phyloP scores from a whole-genome alignment of 1,140 invertebrate genomes.

The Philaenus spumarius region DNA sequence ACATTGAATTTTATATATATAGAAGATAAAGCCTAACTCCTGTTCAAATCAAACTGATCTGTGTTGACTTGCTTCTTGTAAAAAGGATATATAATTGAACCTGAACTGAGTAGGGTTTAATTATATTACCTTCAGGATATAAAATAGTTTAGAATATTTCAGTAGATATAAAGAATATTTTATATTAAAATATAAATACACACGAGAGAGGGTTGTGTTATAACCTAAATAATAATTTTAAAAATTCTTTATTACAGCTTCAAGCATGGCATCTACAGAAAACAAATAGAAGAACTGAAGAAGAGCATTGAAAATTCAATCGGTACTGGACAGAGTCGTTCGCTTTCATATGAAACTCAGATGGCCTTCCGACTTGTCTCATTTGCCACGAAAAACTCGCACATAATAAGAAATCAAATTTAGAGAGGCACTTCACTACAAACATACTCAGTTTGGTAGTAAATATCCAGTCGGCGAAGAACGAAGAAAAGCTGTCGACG shows the following conservation, averaged over 20 bases:
- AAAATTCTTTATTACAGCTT: conserved; percentile 2
- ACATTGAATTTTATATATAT: too few species aligned
- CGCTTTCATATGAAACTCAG: conserved; percentile 22
- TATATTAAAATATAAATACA: too few species aligned
- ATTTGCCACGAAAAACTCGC: conserved; percentile 18
- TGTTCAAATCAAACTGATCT: too few species aligned
- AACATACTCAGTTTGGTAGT: conserved; percentile 6
- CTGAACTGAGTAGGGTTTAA: too few species aligned
- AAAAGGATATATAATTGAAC: too few species aligned
- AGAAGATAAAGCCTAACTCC: too few species aligned
- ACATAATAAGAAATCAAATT: conserved; percentile 21
- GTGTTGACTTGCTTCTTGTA: too few species aligned
- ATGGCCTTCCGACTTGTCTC: conserved; percentile 20
- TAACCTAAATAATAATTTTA: conserved; percentile 2
- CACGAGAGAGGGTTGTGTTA: too few species aligned
- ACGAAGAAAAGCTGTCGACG: conserved; percentile 33
- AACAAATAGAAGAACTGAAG: conserved; percentile 27
- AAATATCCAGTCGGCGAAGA: conserved; percentile 29
- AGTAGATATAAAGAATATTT: too few species aligned
- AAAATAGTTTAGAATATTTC: too few species aligned
- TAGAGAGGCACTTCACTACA: conserved; percentile 19
- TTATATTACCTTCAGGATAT: too few species aligned
- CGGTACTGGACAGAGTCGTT: conserved; percentile 26
- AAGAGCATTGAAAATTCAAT: conserved; percentile 29
- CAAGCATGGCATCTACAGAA: conserved; percentile 14